Conservation (phyloP, 2,888 invertebrate species). For the Epiblema foenella region DNA sequence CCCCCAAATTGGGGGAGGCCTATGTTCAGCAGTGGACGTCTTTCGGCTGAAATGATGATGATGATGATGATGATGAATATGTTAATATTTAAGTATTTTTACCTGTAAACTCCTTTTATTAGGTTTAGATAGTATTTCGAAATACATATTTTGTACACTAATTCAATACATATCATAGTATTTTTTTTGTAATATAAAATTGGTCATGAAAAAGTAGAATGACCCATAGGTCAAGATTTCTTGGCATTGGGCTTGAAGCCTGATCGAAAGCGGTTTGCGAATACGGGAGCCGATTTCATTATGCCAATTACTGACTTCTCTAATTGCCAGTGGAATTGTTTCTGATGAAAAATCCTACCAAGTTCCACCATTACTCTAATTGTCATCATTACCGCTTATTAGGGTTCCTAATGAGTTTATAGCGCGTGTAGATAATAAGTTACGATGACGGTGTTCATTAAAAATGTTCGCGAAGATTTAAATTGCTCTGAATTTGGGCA, state of each 20-base stretch:
- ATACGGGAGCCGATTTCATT: slow-evolving; percentile 35
- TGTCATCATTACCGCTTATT: slow-evolving; percentile 43
- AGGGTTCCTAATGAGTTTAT: slow-evolving; percentile 40
- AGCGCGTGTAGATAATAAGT: slow-evolving; percentile 29
- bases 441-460: slow-evolving; percentile 13
- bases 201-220: too few species aligned
- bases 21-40: too few species aligned
- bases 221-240: too few species aligned
- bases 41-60: too few species aligned
- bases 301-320: slow-evolving; percentile 39
- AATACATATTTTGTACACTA: too few species aligned
- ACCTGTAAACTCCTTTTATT: too few species aligned
- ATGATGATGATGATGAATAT: too few species aligned
- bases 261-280: background rate
- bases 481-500: background rate
- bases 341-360: slow-evolving; percentile 42
- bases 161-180: too few species aligned
- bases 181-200: too few species aligned
- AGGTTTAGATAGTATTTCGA: too few species aligned
- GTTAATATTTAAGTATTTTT: too few species aligned
- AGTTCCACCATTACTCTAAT: slow-evolving; percentile 40
- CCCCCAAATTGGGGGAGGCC: too few species aligned
- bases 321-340: slow-evolving; percentile 42
- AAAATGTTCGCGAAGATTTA: slow-evolving; percentile 14
- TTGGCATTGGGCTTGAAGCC: background rate